phyloP scores from a whole-genome alignment of 1,140 invertebrate species.

The Ectropis grisescens region DNA sequence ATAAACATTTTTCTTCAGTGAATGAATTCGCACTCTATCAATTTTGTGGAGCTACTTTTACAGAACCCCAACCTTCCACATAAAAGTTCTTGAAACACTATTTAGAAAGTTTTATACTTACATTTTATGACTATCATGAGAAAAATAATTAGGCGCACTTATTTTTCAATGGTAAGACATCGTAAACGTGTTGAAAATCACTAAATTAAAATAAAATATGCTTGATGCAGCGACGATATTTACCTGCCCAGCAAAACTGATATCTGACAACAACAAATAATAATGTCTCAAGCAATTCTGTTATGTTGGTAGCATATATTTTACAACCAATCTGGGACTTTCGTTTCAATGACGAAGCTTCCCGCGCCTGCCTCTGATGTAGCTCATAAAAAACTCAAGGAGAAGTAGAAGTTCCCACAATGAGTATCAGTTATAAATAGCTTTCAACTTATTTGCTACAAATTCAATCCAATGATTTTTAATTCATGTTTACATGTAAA shows the following conservation, averaged over 20 bases:
- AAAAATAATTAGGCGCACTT: slow-evolving; percentile 21
- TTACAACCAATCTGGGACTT: slow-evolving; percentile 33
- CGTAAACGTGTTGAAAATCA: slow-evolving; percentile 44
- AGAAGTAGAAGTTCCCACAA: too few relatives aligned
- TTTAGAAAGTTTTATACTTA: slow-evolving; percentile 37
- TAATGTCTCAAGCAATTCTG: slow-evolving; percentile 29
- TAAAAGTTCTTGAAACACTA: slow-evolving; percentile 61
- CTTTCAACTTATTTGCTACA: too few relatives aligned
- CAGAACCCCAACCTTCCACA: slow-evolving; percentile 61
- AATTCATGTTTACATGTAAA: too few relatives aligned
- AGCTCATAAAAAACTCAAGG: too few relatives aligned
- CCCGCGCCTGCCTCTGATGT: slow-evolving; percentile 63
- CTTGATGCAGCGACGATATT: slow-evolving; percentile 60
- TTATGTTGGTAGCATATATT: slow-evolving; percentile 54
- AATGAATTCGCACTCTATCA: slow-evolving; percentile 59
- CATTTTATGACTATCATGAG: slow-evolving; percentile 30
- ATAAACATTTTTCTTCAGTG: too few relatives aligned
- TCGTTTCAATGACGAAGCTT: slow-evolving; percentile 54
- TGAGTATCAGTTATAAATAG: too few relatives aligned
- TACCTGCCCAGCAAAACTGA: slow-evolving; percentile 64
- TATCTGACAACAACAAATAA: slow-evolving; percentile 65
- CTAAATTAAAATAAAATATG: slow-evolving; percentile 62
- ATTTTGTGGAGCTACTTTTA: slow-evolving; percentile 65
- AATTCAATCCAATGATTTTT: too few relatives aligned
- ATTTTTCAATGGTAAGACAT: slow-evolving; percentile 30